phyloP scores from a whole-genome alignment of 2,888 invertebrate genomes.

The Eumacrocentrus americanus region DNA sequence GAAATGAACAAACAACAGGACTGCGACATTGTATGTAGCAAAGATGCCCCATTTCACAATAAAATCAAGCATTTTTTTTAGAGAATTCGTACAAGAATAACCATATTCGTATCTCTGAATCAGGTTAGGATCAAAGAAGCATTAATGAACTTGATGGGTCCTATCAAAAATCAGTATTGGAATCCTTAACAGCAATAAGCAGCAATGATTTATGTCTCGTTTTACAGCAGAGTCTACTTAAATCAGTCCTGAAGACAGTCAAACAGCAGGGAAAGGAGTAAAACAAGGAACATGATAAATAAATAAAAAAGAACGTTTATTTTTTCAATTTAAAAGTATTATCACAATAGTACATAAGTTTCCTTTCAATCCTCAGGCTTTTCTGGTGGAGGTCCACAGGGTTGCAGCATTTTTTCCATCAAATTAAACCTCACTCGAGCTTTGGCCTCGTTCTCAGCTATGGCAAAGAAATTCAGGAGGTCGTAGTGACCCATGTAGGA shows the following conservation, averaged over 20 bases:
- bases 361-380: constrained; percentile 82
- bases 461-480: constrained; percentile 89
- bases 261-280: constrained; percentile 39
- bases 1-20: constrained; percentile 46
- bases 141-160: too few relatives aligned
- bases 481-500: constrained; percentile 97
- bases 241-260: constrained; percentile 61
- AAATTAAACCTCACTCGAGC: constrained; percentile 94
- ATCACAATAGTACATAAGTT: background rate
- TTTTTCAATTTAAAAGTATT: background rate
- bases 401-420: constrained; percentile 98
- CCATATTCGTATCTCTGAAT: too few relatives aligned
- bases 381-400: constrained; percentile 98
- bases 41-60: constrained; percentile 34
- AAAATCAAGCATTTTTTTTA: too few relatives aligned
- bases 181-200: too few relatives aligned
- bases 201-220: constrained; percentile 71
- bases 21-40: constrained; percentile 37
- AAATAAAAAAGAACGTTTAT: constrained; percentile 1
- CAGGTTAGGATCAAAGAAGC: too few relatives aligned
- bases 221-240: constrained; percentile 72
- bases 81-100: too few relatives aligned
- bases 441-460: constrained; percentile 96
- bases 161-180: too few relatives aligned
- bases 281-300: constrained; percentile 4